Evolutionary conservation across 2,797 vertebrate species (phyloP).

Genomic region (Takifugu rubripes): DNA sequence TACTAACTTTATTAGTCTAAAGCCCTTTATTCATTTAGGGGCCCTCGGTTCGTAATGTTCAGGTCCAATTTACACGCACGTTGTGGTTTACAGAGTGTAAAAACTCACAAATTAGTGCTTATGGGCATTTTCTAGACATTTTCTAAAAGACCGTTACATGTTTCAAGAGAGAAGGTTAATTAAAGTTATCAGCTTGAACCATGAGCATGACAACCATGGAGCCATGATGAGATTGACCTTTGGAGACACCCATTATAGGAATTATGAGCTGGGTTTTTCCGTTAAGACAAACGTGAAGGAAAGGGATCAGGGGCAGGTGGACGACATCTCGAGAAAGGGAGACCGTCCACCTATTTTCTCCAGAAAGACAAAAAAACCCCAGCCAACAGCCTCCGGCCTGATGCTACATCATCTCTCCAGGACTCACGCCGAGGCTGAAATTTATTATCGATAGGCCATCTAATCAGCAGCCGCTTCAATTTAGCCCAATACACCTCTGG

Average conservation of each 20-base stretch:
- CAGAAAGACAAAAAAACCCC: neutral
- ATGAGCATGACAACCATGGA: conserved; percentile 10
- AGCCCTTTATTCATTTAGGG: neutral
- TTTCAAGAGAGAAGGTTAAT: no score
- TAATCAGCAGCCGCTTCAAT: conserved; percentile 64
- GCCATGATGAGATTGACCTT: conserved; percentile 11
- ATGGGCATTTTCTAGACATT: no score
- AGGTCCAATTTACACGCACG: no score
- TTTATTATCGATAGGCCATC: conserved; percentile 65
- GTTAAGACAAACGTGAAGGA: conserved; percentile 6
- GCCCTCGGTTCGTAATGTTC: no score
- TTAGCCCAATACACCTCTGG: conserved; percentile 62
- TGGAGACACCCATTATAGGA: conserved; percentile 9
- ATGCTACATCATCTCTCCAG: conserved; percentile 27
- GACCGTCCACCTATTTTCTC: conserved; percentile 10
- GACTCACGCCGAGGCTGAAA: conserved; percentile 30
- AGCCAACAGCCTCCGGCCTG: conserved; percentile 2
- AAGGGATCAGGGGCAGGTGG: neutral
- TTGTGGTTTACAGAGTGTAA: no score
- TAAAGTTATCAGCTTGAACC: no score
- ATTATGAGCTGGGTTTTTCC: conserved; percentile 22
- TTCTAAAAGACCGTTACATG: no score
- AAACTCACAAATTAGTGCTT: no score
- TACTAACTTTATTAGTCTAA: no score
- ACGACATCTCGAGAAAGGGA: neutral